Evolutionary conservation across 2,888 invertebrate species (phyloP).

Genomic region (Hoplodrina blanda): DNA sequence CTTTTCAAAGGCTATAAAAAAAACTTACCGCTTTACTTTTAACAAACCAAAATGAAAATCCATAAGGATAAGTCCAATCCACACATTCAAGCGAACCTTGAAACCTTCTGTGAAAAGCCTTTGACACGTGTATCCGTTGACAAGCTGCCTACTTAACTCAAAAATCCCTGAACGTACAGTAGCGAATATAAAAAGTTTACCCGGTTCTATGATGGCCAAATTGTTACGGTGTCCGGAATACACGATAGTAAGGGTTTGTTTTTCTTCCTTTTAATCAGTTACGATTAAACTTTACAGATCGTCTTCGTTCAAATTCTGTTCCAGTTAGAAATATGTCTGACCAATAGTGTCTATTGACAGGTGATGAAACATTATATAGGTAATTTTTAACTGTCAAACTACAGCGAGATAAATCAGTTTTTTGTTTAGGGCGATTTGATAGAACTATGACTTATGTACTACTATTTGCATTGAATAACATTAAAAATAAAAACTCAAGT

Average conservation of each 20-base stretch:
- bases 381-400: no score
- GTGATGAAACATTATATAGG: no score
- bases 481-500: no score
- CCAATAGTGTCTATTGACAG: no score
- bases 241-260: slow-evolving; percentile 1
- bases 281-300: no score
- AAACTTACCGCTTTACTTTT: not conserved
- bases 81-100: slow-evolving; percentile 15
- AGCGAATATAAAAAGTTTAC: slow-evolving; percentile 41
- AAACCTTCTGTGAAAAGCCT: slow-evolving; percentile 27
- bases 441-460: no score
- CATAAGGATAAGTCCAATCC: slow-evolving; percentile 12
- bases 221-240: slow-evolving; percentile 15
- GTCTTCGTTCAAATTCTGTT: no score
- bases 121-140: slow-evolving; percentile 41
- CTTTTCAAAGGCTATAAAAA: not conserved
- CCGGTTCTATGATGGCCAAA: slow-evolving; percentile 7
- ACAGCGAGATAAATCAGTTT: no score
- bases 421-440: no score
- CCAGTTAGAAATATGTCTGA: no score
- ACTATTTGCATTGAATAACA: no score
- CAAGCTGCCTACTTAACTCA: slow-evolving; percentile 47
- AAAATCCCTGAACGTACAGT: slow-evolving; percentile 26
- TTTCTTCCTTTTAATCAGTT: no score
- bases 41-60: slow-evolving; percentile 3